These are phyloP conservation scores for cat (Felis catus) DNA, from an alignment of 2,113 vertebrate genomes.

Conservation along the genomic window DNA sequence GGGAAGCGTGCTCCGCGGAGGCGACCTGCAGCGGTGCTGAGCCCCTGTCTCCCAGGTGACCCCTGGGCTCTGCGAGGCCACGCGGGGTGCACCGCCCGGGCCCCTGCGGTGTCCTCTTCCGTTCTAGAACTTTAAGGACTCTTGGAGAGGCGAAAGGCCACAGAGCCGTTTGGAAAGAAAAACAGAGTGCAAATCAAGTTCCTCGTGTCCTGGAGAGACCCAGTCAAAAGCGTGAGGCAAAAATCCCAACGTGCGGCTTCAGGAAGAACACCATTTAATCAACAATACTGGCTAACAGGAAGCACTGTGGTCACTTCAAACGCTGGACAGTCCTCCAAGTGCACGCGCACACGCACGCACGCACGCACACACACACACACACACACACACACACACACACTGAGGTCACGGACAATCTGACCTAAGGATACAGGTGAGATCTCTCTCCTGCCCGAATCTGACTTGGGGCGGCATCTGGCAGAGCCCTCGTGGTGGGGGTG, in stretches of 20 bases:
- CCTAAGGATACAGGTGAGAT: neutral
- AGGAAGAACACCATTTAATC: neutral
- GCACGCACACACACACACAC: rapidly evolving
- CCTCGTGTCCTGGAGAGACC: neutral
- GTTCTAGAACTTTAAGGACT: neutral
- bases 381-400: neutral
- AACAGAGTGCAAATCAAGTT: neutral
- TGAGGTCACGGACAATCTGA: neutral
- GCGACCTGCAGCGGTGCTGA: neutral
- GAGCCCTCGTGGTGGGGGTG: neutral
- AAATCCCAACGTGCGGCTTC: neutral
- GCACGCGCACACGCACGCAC: neutral
- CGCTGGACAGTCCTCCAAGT: neutral
- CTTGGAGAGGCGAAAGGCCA: neutral
- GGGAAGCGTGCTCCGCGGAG: neutral
- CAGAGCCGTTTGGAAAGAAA: neutral
- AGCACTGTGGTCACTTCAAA: neutral
- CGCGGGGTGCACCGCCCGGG: neutral
- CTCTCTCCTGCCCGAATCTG: neutral
- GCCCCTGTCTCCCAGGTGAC: neutral
- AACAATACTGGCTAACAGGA: neutral
- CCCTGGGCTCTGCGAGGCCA: neutral
- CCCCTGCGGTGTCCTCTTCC: neutral
- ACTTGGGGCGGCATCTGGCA: neutral
- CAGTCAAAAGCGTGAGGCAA: neutral